Evolutionary conservation across 1,140 invertebrate genomes (phyloP).

Genomic region (Heliconius eleuchia): DNA sequence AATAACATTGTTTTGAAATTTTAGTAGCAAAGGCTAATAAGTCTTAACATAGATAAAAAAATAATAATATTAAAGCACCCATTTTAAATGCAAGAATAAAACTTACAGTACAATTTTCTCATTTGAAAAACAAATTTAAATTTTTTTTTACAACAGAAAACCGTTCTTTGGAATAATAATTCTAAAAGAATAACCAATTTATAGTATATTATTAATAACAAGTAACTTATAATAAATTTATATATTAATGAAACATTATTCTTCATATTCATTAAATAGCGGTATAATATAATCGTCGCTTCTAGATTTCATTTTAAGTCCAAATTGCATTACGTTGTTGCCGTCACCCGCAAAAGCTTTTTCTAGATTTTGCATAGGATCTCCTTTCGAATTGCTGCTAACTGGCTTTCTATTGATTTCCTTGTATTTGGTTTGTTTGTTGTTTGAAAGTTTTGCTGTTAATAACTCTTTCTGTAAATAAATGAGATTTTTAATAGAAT

Average conservation of each 20-base stretch:
- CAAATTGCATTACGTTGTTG: constrained; percentile 61
- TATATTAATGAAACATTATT: constrained; percentile 8
- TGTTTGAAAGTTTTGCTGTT: constrained; percentile 55
- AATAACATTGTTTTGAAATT: background rate
- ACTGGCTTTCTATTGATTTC: constrained; percentile 48
- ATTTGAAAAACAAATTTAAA: background rate
- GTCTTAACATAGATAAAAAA: background rate
- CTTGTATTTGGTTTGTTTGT: constrained; percentile 42
- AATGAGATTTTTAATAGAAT: background rate
- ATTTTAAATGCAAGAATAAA: background rate
- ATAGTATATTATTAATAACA: no score
- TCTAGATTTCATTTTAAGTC: constrained; percentile 61
- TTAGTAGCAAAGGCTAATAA: no score
- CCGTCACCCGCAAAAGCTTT: constrained; percentile 48
- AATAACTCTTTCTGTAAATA: constrained; percentile 60
- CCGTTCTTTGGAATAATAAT: background rate
- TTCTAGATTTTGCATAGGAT: constrained; percentile 46
- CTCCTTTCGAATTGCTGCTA: constrained; percentile 49
- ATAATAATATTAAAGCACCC: background rate
- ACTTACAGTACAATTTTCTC: background rate
- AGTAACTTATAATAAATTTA: background rate
- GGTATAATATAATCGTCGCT: constrained; percentile 64
- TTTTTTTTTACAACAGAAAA: background rate
- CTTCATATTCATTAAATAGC: constrained; percentile 64
- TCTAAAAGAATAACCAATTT: background rate